Conservation (phyloP, 2,888 invertebrate genomes). For the Coremacera marginata region DNA sequence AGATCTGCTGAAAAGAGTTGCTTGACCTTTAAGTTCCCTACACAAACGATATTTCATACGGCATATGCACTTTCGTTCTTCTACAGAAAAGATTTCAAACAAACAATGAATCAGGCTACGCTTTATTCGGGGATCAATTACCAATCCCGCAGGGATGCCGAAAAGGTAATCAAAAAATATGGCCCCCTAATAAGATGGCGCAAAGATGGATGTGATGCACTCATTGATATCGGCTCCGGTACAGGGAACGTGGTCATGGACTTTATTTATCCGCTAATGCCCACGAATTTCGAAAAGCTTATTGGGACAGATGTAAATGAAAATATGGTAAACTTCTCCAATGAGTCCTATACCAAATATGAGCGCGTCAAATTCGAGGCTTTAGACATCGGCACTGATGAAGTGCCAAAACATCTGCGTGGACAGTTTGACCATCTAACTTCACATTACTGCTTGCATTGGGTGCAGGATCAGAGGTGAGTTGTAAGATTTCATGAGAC, state of each 20-base stretch:
- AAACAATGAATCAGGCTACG: constrained; percentile 74
- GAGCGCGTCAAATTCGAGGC: constrained; percentile 63
- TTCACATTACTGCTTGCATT: constrained; percentile 83
- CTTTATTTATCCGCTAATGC: constrained; percentile 74
- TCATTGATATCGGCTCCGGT: constrained; percentile 81
- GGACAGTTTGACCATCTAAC: constrained; percentile 76
- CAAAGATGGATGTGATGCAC: constrained; percentile 69
- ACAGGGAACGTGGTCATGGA: constrained; percentile 78
- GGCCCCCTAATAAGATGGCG: constrained; percentile 73
- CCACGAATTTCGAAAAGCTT: constrained; percentile 70
- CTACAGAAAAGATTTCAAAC: not conserved
- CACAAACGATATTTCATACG: no score
- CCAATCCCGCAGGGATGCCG: constrained; percentile 77
- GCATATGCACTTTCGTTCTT: not conserved
- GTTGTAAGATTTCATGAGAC: not conserved
- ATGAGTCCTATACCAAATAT: constrained; percentile 71
- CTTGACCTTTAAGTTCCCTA: no score
- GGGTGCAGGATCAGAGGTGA: constrained; percentile 76
- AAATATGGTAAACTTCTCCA: constrained; percentile 78
- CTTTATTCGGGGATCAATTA: constrained; percentile 78
- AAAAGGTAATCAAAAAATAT: constrained; percentile 76
- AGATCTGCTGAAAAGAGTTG: no score
- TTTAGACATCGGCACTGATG: constrained; percentile 71
- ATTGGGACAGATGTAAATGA: constrained; percentile 79
- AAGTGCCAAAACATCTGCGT: constrained; percentile 69